Base-by-base conservation (phyloP, 2,888 invertebrate species). In the Archips xylosteana region DNA sequence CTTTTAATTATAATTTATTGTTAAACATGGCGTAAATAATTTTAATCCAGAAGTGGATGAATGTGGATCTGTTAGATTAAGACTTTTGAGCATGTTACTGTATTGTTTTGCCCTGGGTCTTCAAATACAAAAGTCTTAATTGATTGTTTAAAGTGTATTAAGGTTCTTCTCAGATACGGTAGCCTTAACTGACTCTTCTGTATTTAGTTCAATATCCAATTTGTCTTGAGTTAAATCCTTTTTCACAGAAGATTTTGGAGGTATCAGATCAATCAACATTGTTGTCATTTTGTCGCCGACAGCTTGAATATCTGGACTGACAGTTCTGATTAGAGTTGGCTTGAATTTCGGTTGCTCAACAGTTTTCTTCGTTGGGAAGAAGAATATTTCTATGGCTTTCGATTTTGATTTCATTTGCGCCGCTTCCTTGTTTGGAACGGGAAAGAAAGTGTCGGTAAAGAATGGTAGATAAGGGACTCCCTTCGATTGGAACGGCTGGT, bases 291-390 rank as follows among this genome's bases (percentile, higher is more conserved):
- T 89, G 61, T 90, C 88, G 32, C 91, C 92, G 34, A 92, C 91
- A 0, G 86, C 73, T 76, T 88, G 83, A 13, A 90, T 88, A 0
- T 79, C 79, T 32, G 84, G 78, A 76, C 87, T 87, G n/a, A 79
- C 32, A 10, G 57, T 32, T 57, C 32, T 75, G 10, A 79, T 9
- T 0, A 66, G n/a, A 34, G 81, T 76, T 36, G 81, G 83, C 71
- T 85, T 86, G 36, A 81, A 77, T 62, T 9, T 76, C 6, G 12
- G 60, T 6, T 47, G 34, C 42, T 39, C 45, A 67, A 76, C 80
- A 83, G 2, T 76, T 74, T 86, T 88, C 60, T 88, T 88, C 74
- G 89, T 91, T 0, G 94, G 93, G 75, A 90, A 88, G 13, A 93
- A 76, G 45, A 91, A 83, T 62, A 93, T 85, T 79, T 94, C 94